Percentiles rank a stretch among this genome's conserved stretches.
Evolutionary conservation across 2,113 vertebrate species (phyloP).

Genomic region (Phodopus roborovskii): DNA sequence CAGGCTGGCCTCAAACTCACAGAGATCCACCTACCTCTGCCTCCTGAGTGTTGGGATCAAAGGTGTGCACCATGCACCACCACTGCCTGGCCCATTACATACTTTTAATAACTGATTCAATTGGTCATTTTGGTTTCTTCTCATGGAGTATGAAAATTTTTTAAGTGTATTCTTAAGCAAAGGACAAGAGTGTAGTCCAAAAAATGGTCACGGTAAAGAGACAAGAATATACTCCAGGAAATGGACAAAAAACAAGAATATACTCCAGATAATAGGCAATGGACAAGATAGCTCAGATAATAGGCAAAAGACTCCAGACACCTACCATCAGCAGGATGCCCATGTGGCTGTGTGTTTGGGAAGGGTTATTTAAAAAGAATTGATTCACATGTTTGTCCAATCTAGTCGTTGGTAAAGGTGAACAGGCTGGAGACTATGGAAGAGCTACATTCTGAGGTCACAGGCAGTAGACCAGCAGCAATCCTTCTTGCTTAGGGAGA

Average conservation of each 20-base stretch:
- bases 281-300: too few relatives aligned
- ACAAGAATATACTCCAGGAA: too few relatives aligned
- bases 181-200: background rate
- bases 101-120: slow-evolving; percentile 17
- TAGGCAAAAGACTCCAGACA: slow-evolving; percentile 4
- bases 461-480: background rate
- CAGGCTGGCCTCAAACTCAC: too few relatives aligned
- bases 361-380: background rate
- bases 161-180: background rate
- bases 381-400: background rate
- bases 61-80: too few relatives aligned
- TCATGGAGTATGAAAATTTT: background rate
- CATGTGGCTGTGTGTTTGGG: too few relatives aligned
- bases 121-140: slow-evolving; percentile 17
- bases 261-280: background rate
- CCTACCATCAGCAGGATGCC: background rate
- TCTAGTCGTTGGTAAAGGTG: background rate
- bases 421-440: background rate
- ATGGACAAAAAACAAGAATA: background rate
- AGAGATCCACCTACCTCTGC: too few relatives aligned
- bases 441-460: background rate
- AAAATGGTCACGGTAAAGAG: background rate
- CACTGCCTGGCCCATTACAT: background rate
- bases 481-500: background rate
- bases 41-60: too few relatives aligned